Evolutionary conservation across 2,797 vertebrate genomes (phyloP).

Genomic region (Podargus strigoides): DNA sequence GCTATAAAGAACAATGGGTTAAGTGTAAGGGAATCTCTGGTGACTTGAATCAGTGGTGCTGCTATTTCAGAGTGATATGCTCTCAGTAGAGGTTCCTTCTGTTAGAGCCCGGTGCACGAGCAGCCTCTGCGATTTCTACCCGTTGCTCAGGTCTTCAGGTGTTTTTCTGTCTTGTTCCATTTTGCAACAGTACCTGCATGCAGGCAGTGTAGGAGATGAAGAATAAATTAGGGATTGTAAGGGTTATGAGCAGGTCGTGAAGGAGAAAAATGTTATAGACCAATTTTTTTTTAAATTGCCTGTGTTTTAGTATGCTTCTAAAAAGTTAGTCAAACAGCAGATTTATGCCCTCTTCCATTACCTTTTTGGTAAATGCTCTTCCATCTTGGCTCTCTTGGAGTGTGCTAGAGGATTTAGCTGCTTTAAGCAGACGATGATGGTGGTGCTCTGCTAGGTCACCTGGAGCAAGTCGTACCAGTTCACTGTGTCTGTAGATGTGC

Average conservation of each 20-base stretch:
- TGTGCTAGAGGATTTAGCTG: neutral
- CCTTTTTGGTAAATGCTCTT: constrained; percentile 14
- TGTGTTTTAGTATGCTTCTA: constrained; percentile 7
- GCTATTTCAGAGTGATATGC: neutral
- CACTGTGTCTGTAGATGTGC: neutral
- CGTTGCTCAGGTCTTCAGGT: neutral
- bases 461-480: neutral
- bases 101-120: accelerated
- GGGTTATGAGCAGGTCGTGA: neutral
- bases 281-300: neutral
- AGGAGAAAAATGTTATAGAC: neutral
- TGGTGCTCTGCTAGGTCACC: neutral
- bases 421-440: neutral
- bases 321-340: constrained; percentile 34
- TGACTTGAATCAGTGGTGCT: neutral
- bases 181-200: neutral
- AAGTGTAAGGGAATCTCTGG: neutral
- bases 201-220: neutral
- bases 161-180: neutral
- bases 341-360: constrained; percentile 33
- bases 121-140: neutral
- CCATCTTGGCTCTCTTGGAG: neutral
- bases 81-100: neutral
- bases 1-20: neutral
- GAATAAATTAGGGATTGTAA: neutral